Evolutionary conservation across 2,888 invertebrate species (phyloP).

Genomic region (Oscheius sp.): DNA sequence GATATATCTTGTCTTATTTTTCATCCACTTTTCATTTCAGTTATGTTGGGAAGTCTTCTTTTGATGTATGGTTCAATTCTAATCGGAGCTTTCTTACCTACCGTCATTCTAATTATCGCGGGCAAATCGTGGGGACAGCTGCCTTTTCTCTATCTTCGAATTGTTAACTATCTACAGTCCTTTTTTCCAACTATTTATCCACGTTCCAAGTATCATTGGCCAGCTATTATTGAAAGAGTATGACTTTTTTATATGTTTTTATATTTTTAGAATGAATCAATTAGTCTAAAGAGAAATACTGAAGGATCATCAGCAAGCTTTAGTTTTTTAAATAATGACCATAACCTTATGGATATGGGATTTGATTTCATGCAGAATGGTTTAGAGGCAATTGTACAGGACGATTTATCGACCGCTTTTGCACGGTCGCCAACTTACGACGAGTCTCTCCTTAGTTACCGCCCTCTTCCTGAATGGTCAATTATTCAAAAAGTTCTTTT

Average conservation of each 20-base stretch:
- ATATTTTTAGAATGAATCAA: neutral
- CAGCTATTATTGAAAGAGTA: constrained; percentile 25
- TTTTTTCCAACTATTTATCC: constrained; percentile 38
- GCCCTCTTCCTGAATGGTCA: constrained; percentile 36
- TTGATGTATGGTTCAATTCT: constrained; percentile 23
- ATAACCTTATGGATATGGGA: constrained; percentile 3
- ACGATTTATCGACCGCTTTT: constrained; percentile 32
- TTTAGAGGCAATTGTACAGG: constrained; percentile 29
- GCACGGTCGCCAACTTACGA: constrained; percentile 35
- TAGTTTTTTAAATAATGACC: neutral
- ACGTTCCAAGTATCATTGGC: constrained; percentile 14
- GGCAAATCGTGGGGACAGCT: constrained; percentile 45
- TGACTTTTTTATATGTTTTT: neutral
- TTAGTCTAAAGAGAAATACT: constrained; percentile 10
- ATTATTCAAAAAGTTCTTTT: constrained; percentile 35
- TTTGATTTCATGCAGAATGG: constrained; percentile 16
- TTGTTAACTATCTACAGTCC: constrained; percentile 45
- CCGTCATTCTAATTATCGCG: constrained; percentile 21
- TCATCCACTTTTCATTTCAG: constrained; percentile 4
- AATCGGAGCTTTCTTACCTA: constrained; percentile 22
- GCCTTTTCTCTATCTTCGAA: constrained; percentile 50
- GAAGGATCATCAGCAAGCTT: constrained; percentile 14
- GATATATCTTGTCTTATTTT: neutral
- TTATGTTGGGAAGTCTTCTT: constrained; percentile 14
- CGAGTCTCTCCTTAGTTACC: constrained; percentile 36